Evolutionary conservation across 2,888 invertebrate genomes (phyloP), one percentile per base, ranked within the genome.

Genomic region (Drosophila flavopinicola): DNA sequence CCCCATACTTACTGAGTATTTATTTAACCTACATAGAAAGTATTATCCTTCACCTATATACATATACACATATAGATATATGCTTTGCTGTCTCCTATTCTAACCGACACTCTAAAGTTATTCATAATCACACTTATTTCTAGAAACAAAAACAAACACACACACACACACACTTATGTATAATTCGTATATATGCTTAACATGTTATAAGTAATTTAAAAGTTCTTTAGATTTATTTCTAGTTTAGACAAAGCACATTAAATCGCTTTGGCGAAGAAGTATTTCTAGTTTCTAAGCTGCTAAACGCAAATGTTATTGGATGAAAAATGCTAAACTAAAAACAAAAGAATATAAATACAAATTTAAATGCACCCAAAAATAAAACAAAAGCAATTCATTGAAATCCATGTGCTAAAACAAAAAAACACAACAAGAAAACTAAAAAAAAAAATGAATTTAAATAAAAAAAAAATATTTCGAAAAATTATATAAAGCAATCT

Each of bases 371-470:
- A 79, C 66, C 44, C 32, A 58, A 74, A 35, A 27, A 37, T 49
- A 45, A 45, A 37, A 51, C 32, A 57, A 72, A 72, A 57, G 64
- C 72, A 70, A 74, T 69, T 60, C 64, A 57, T 59, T 58, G 68
- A 72, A 66, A 79, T 77, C 70, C 82, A 83, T 87, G 86, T 87
- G 88, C 82, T 87, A 83, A 86, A 86, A 73, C 58, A 75, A 63
- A 44, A 20, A 2, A 20, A 11, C 11, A n/a, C 15, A 15, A 37
- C 15, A 27, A 38, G 57, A 49, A 39, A 49, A 63, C 48, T 60
- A 49, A 56, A 47, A 7, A 6, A 7, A 44, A 24, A 58, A 67
- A 38, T 47, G 48, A 37, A 56, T 38, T 29, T 38, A 60, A 49
- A 60, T 41, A 52, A 59, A 70, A 70, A 70, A 60, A 67, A 75